These are phyloP conservation scores for Drosophila mojavensis DNA, from an alignment of 1,140 invertebrate genomes.

Conservation along the genomic window DNA sequence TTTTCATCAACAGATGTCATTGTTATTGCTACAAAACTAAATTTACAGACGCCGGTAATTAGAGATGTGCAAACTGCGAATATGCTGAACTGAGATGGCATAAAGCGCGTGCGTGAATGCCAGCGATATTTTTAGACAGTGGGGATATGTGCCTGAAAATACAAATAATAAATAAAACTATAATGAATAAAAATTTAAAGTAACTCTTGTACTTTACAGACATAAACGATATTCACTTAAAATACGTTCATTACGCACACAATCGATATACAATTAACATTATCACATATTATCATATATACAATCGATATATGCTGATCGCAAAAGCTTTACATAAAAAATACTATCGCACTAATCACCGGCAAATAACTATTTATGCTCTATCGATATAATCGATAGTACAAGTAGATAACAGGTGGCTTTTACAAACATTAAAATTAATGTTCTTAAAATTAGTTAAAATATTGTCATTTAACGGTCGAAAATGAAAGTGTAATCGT, in stretches of 20 bases:
- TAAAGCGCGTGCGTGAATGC: not conserved
- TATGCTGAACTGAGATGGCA: not conserved
- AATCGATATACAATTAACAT: no score
- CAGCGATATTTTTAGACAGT: no score
- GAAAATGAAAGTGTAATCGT: not conserved
- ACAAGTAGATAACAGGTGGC: conserved; percentile 18
- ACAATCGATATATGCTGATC: no score
- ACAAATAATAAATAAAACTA: no score
- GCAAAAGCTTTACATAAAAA: no score
- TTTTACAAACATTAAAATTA: conserved; percentile 20
- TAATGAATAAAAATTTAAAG: no score
- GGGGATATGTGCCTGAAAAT: no score
- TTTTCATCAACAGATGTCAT: conserved; percentile 57
- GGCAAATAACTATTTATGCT: no score
- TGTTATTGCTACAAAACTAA: not conserved
- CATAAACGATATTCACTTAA: no score
- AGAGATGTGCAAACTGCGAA: conserved; percentile 15
- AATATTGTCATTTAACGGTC: not conserved
- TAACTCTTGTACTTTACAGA: no score
- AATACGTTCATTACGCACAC: not conserved
- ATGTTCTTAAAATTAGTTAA: not conserved
- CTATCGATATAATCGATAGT: conserved; percentile 20
- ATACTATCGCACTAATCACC: no score
- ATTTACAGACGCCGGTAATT: conserved; percentile 26
- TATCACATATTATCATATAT: no score